Percentiles rank a stretch among this genome's conserved stretches.
Evolutionary conservation across 2,113 vertebrate genomes (phyloP).

Genomic region (Neoarius graeffei): DNA sequence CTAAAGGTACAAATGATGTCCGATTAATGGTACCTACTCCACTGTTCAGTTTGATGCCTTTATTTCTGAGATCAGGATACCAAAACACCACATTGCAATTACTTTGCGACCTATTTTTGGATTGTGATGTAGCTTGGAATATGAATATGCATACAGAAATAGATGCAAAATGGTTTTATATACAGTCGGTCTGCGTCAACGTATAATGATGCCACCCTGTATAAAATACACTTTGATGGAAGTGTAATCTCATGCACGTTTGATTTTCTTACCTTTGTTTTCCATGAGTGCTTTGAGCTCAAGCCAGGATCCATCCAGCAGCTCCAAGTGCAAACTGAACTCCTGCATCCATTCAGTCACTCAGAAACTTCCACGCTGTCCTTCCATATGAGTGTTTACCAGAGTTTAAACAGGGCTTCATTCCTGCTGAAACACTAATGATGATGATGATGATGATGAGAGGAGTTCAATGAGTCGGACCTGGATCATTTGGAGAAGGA

Average conservation of each 20-base stretch:
- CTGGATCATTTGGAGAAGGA: background rate
- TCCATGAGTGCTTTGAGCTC: slow-evolving; percentile 10
- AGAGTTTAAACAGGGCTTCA: background rate
- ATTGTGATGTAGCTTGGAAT: background rate
- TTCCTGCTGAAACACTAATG: background rate
- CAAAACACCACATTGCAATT: background rate
- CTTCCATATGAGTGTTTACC: background rate
- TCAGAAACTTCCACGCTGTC: slow-evolving; percentile 23
- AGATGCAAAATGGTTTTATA: background rate
- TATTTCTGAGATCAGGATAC: no score
- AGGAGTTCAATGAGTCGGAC: background rate
- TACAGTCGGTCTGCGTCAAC: background rate
- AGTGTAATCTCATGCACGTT: background rate
- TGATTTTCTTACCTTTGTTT: slow-evolving; percentile 29
- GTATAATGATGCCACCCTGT: background rate
- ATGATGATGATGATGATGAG: background rate
- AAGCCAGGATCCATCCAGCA: slow-evolving; percentile 1
- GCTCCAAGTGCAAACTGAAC: background rate
- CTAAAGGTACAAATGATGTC: background rate
- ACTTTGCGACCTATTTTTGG: background rate
- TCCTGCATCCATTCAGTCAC: slow-evolving; percentile 6
- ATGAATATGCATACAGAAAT: background rate
- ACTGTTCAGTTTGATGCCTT: background rate
- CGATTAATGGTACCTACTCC: background rate
- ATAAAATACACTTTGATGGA: background rate